Percentiles rank a stretch among this genome's conserved stretches.
Conservation (phyloP, 2,888 invertebrate genomes). For the Apotomis turbidana region DNA sequence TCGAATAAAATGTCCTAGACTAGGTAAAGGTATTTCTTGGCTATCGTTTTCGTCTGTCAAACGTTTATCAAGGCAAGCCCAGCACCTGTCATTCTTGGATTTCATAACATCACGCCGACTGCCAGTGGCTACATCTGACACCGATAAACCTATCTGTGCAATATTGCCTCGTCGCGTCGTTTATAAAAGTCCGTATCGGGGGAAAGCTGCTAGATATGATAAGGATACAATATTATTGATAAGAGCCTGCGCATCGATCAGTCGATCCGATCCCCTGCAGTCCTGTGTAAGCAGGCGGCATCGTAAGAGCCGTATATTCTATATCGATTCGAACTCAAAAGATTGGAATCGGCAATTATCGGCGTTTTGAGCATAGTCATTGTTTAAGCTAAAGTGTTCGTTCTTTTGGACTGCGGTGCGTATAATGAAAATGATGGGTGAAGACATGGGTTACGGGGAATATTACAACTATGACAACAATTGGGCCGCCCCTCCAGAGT, state of each 20-base stretch:
- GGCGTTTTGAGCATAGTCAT: background rate
- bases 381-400: constrained; percentile 12
- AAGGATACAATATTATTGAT: constrained; percentile 81
- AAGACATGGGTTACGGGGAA: constrained; percentile 81
- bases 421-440: constrained; percentile 83
- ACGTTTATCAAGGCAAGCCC: constrained; percentile 47
- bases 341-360: background rate
- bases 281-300: constrained; percentile 53
- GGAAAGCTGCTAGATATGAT: constrained; percentile 83
- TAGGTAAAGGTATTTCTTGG: background rate
- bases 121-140: constrained; percentile 68
- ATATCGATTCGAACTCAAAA: constrained; percentile 1
- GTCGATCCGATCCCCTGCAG: constrained; percentile 70
- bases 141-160: constrained; percentile 69
- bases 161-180: constrained; percentile 63
- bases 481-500: constrained; percentile 88
- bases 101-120: constrained; percentile 55
- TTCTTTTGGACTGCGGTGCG: constrained; percentile 52
- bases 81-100: constrained; percentile 67
- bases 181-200: constrained; percentile 80
- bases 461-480: constrained; percentile 86
- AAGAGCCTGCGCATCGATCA: constrained; percentile 79
- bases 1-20: too few species aligned
- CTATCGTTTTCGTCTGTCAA: constrained; percentile 17
- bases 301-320: constrained; percentile 24